Evolutionary conservation across 2,113 vertebrate species (phyloP).

Genomic region (Panthera tigris): DNA sequence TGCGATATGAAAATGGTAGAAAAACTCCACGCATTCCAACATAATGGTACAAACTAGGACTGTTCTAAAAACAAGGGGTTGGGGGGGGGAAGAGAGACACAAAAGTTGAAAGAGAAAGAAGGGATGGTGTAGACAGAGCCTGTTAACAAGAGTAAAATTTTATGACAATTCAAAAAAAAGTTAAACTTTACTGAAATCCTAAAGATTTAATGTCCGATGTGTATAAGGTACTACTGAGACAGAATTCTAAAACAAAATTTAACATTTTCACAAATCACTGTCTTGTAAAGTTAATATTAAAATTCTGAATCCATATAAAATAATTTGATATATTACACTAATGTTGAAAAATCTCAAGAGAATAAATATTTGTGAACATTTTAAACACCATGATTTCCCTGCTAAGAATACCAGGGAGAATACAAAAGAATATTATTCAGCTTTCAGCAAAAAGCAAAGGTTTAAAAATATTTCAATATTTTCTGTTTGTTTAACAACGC

Average conservation of each 20-base stretch:
- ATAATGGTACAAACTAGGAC: not conserved
- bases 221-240: not conserved
- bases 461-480: not conserved
- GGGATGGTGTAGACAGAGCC: not conserved
- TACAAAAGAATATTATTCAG: not conserved
- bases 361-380: constrained; percentile 41
- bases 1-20: not conserved
- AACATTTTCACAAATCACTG: constrained; percentile 39
- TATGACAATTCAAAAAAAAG: constrained; percentile 35
- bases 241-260: constrained; percentile 21
- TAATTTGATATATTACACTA: not conserved
- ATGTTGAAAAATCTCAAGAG: not conserved
- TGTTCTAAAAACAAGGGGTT: not conserved
- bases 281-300: constrained; percentile 29
- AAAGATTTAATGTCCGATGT: not conserved
- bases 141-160: constrained; percentile 1
- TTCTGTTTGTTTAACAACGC: not conserved
- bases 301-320: constrained; percentile 30
- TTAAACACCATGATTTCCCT: constrained; percentile 10
- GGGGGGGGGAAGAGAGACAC: not conserved
- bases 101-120: not conserved
- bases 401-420: not conserved
- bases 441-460: not conserved
- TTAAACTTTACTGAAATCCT: constrained; percentile 44
- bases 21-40: constrained; percentile 25